These are phyloP conservation scores for Zeus faber DNA, from an alignment of 2,113 vertebrate genomes.

Conservation along the genomic window DNA sequence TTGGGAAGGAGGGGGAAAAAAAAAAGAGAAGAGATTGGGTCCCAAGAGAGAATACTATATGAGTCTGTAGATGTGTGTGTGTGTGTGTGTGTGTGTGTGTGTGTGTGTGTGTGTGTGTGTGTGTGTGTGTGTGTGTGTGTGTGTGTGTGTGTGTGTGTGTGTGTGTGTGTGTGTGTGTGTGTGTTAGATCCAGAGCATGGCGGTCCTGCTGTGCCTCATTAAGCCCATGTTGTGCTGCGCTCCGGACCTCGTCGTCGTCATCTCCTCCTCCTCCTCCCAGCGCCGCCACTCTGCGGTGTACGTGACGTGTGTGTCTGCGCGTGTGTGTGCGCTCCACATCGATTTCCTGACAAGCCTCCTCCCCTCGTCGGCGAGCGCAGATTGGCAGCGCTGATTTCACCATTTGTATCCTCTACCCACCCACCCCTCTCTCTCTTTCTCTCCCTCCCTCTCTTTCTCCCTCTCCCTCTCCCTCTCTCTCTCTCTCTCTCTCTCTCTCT, in stretches of 20 bases:
- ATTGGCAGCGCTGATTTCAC: constrained; percentile 57
- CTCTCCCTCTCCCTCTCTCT: background rate
- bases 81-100: background rate
- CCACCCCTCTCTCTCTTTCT: constrained; percentile 1
- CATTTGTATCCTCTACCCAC: constrained; percentile 47
- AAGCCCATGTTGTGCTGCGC: constrained; percentile 67
- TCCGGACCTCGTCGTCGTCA: constrained; percentile 64
- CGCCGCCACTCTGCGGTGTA: constrained; percentile 24
- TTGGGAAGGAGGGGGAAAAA: constrained; percentile 27
- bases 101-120: background rate
- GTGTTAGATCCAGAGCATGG: constrained; percentile 46
- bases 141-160: background rate
- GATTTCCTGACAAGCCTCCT: constrained; percentile 66
- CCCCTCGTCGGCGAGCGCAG: constrained; percentile 36
- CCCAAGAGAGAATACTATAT: constrained; percentile 32
- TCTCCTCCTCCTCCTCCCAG: too few relatives aligned
- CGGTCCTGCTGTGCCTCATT: constrained; percentile 74
- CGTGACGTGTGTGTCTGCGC: background rate
- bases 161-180: constrained; percentile 33
- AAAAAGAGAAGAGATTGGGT: constrained; percentile 48
- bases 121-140: background rate
- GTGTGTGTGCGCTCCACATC: constrained; percentile 47
- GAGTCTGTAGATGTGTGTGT: constrained; percentile 2
- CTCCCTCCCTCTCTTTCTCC: background rate
- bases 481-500: constrained; percentile 8